These are phyloP conservation scores for Pantherophis alleghaniensis DNA, from an alignment of 2,797 vertebrate species.

Conservation along the genomic window DNA sequence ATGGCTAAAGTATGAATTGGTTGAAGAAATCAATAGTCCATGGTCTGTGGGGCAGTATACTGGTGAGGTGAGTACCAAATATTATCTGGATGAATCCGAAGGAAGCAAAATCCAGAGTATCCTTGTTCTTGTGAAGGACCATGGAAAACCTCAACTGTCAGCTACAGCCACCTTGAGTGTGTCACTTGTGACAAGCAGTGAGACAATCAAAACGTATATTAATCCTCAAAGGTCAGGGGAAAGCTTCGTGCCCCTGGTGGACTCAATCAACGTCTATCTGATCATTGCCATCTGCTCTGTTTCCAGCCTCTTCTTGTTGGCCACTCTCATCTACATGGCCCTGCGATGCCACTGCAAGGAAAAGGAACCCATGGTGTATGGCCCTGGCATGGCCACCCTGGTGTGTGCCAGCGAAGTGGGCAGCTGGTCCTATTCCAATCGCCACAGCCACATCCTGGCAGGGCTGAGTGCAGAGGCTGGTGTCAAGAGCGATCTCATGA, in stretches of 20 bases:
- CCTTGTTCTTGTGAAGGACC: conserved; percentile 71
- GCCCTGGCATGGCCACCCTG: neutral
- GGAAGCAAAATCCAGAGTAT: conserved; percentile 58
- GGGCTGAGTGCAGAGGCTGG: conserved; percentile 49
- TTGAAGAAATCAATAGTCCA: conserved; percentile 49
- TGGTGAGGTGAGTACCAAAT: conserved; percentile 70
- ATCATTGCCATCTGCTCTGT: conserved; percentile 62
- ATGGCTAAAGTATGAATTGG: conserved; percentile 67
- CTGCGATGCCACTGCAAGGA: conserved; percentile 48
- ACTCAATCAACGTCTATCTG: conserved; percentile 50
- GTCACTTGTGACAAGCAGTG: conserved; percentile 59
- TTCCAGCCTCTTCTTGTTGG: conserved; percentile 62
- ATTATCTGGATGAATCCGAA: conserved; percentile 42
- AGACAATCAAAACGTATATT: conserved; percentile 30
- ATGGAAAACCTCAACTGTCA: conserved; percentile 70
- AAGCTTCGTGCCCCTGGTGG: neutral
- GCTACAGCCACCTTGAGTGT: conserved; percentile 66
- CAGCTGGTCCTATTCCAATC: conserved; percentile 65
- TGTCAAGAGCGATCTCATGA: conserved; percentile 65
- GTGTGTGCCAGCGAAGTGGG: conserved; percentile 66
- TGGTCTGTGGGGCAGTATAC: conserved; percentile 64
- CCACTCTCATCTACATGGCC: conserved; percentile 51
- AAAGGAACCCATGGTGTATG: neutral
- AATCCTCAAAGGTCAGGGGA: neutral
- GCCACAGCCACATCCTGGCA: conserved; percentile 61